phyloP scores from a whole-genome alignment of 2,113 vertebrate species.

The Barbus barbus region DNA sequence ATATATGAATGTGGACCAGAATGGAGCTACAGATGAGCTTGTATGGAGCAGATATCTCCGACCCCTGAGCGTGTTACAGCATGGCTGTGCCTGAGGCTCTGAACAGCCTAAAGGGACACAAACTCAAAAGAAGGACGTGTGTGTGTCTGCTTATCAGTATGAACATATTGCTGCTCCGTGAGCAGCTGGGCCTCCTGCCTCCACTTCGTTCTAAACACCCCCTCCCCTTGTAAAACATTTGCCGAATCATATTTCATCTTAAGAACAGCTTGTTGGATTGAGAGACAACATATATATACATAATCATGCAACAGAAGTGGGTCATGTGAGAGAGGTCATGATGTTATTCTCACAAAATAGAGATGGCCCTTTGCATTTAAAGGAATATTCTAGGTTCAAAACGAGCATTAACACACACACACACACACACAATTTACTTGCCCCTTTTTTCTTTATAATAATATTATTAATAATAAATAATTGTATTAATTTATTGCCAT shows the following conservation, averaged over 20 bases:
- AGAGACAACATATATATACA: neutral
- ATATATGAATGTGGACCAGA: neutral
- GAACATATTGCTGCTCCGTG: slow-evolving; percentile 45
- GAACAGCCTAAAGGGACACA: neutral
- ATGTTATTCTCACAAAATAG: neutral
- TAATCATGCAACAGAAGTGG: neutral
- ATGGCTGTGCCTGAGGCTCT: neutral
- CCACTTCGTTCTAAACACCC: slow-evolving; percentile 8
- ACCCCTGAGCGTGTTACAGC: neutral
- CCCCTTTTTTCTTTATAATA: too few species aligned
- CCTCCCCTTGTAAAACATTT: neutral
- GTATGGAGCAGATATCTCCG: neutral
- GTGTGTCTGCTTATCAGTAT: slow-evolving; percentile 44
- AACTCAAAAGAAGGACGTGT: neutral
- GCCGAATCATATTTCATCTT: neutral
- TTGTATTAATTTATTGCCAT: too few species aligned
- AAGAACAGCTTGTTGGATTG: too few species aligned
- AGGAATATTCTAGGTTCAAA: too few species aligned
- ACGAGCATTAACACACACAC: too few species aligned
- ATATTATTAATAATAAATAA: too few species aligned
- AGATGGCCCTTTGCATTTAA: too few species aligned
- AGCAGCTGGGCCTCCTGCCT: neutral
- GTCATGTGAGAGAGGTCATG: neutral
- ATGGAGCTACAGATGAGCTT: neutral
- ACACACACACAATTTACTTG: too few species aligned